Base-by-base conservation (phyloP, 2,797 vertebrate species). In the Odontamblyopus rebecca region DNA sequence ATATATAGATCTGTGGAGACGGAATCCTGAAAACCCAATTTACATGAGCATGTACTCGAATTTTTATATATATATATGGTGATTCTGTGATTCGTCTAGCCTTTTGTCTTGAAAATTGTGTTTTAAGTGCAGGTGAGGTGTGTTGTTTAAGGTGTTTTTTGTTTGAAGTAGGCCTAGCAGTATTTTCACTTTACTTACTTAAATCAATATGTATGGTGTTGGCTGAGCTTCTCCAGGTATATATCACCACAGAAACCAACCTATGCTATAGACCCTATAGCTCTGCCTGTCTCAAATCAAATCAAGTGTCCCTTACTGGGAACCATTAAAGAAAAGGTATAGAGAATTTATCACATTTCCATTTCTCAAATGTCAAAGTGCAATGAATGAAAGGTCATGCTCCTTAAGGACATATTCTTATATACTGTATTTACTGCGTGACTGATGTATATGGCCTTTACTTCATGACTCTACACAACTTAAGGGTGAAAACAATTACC, bases 351-450 rank as follows among this genome's bases (percentile, higher is more conserved):
- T 89, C 84, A 72, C 77, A 70, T 87, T 85, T 81, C 61, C 68
- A 71, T 85, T 82, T 84, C 32, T 83, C 71, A 90, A 92, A 91
- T 91, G 83, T 91, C 89, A 91, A 86, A 90, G 81, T 88, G 84
- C 77, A 82, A 79, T 74, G 62, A 80, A 72, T 85, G 82, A 90
- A 89, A 90, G 86, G 86, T 89, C 86, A 88, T 81, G 15, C 67
- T 89, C 75, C 86, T 86, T 44, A 69, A 23, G 85, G 81, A 81
- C 82, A 76, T 80, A 77, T 73, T 70, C 70, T 87, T 78, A 82
- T 73, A 68, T 29, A 38, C 85, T 59, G 56, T 29, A 85, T 86
- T 90, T 81, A 77, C 60, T 66, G 79, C 69, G 69, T 88, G 87
- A 88, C 85, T 89, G 83, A 88, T 89, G 77, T 75, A 54, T 80